Base-by-base conservation (phyloP, 2,797 vertebrate species). In the Urophycis tenuis region DNA sequence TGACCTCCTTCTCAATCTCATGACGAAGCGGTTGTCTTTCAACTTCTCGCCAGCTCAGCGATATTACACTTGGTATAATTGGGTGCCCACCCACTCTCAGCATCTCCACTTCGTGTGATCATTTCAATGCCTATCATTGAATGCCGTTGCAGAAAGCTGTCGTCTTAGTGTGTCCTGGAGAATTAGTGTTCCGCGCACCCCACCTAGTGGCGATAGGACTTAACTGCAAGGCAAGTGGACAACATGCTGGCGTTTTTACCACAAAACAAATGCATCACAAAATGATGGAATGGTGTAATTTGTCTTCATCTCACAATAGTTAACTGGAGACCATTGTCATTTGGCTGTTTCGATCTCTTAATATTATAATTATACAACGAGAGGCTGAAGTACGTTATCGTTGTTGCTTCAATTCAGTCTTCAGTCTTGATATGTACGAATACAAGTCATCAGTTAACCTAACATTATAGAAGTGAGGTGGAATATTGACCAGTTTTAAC, bases 1-100 rank as follows among this genome's bases (percentile, higher is more conserved):
- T 85, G 87, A 88, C 85, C 87, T 86, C 85, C 69, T 88, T 90
- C 81, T 82, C 78, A 86, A 89, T 81, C 76, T 81, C 81, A 82
- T 73, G 71, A 34, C 74, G 81, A 78, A 84, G 74, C 72, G 81
- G 35, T 71, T 75, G 15, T 35, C 7, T 45, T 41, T 78, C 53
- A 6, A 49, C 71, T 78, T 76, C 74, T 22, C 78, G 29, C 10
- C 60, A 29, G n/a, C 25, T 60, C 19, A 31, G 71, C 14, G 29
- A 60, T 70, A 31, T 31, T 60, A 60, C 53, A 67, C 29, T 67
- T 67, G 60, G 25, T 25, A 29, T 29, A 3, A 67, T 29, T 10
- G 14, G 60, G n/a, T 64, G 53, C 1, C n/a, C 30, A 11, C 1
- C n/a, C 30, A 11, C 30, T 32, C 69, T 71, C 69, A 33, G 69